Evolutionary conservation across 2,113 vertebrate species (phyloP), one percentile per base, ranked within the genome.

Genomic region (Stegostoma tigrinum): DNA sequence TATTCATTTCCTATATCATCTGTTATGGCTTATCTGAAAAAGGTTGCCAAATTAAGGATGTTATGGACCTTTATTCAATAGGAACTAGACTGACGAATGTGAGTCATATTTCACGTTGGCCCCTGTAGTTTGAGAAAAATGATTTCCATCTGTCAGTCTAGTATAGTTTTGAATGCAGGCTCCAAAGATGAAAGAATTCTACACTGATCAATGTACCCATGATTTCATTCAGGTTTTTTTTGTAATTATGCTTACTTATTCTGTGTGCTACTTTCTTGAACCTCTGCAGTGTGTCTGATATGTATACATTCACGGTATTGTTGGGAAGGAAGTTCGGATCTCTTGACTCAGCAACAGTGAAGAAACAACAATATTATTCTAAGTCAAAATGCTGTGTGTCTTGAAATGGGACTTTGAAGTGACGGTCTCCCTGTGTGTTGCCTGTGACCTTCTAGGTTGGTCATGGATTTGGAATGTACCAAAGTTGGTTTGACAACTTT

Each of bases 31-130:
- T 91, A 17, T 91, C 89, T 91, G 19, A 93, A 93, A 66, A 66
- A 93, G 66, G n/a, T 93, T 66, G 0, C 89, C 89, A 93, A 93
- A 66, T 66, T 38, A 83, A 93, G 61, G 19, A 93, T 93, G 89
- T 93, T 38, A 66, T 93, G n/a, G 15, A 93, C 61, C 55, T 64
- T n/a, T 66, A 19, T 38, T 38, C 64, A 64, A 6, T 19, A 23
- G 34, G n/a, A 93, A 93, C 34, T 38, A 91, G 87, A 55, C 21
- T 21, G 61, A 66, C 15, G 61, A 66, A 21, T 23, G 89, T 17
- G 66, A 38, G 66, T 93, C 61, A 38, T 66, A 66, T 38, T 93
- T 93, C 89, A 67, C 34, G 38, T 93, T 67, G 21, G 30, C n/a
- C 89, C 34, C 34, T 64, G 10, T 15, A 93, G 89, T 55, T 24